Percentiles rank a stretch among this genome's conserved stretches.
phyloP scores from a whole-genome alignment of 2,113 vertebrate genomes.

The Phyllopteryx taeniolatus region DNA sequence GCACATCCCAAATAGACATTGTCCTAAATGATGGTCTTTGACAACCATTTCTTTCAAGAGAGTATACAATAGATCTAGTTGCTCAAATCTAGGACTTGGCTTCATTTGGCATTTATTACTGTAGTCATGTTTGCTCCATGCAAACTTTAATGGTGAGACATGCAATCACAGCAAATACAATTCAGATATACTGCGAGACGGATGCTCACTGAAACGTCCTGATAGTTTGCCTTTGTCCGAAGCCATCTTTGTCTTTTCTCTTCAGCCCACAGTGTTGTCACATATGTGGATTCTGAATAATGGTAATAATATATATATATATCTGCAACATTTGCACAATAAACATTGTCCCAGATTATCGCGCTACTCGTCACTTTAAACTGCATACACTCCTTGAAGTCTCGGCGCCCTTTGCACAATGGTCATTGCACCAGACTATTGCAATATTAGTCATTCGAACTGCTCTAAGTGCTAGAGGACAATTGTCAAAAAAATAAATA shows the following conservation, averaged over 20 bases:
- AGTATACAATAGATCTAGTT: background rate
- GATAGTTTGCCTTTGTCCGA: slow-evolving; percentile 31
- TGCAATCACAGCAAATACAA: background rate
- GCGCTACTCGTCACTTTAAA: no score
- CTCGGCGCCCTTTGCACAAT: no score
- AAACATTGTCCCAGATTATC: no score
- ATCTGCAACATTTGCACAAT: no score
- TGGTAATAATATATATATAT: no score
- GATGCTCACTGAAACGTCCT: slow-evolving; percentile 2
- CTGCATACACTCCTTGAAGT: no score
- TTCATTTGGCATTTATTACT: background rate
- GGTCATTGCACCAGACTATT: no score
- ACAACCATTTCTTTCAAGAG: background rate
- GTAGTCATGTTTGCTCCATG: background rate
- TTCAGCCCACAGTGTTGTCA: slow-evolving; percentile 4
- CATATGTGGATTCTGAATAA: slow-evolving; percentile 20
- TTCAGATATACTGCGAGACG: slow-evolving; percentile 10
- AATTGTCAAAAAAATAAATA: no score
- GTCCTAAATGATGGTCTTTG: background rate
- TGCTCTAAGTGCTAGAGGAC: no score
- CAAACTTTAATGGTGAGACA: background rate
- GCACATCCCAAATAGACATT: background rate
- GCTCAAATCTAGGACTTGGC: background rate
- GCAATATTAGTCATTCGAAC: no score
- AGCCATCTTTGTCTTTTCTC: slow-evolving; percentile 15